Percentiles rank a stretch among this genome's conserved stretches.
Conservation (phyloP, 1,140 invertebrate genomes). For the Saccostrea glomerata region DNA sequence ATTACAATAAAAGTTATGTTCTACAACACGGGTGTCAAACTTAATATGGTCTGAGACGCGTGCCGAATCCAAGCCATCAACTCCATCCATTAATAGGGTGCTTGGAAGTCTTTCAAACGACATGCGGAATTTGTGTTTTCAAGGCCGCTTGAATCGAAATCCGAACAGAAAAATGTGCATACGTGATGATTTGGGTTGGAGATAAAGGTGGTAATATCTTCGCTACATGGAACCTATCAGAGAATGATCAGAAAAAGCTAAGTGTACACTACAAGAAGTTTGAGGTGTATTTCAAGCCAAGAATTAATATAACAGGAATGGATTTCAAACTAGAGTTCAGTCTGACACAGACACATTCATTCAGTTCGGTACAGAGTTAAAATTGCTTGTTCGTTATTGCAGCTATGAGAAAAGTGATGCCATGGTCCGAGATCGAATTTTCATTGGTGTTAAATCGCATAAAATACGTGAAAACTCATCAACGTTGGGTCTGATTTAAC, state of each 20-base stretch:
- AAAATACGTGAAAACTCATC: conserved; percentile 23
- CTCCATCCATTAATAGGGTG: background rate
- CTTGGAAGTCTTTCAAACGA: conserved; percentile 43
- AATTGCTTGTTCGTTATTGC: too few species aligned
- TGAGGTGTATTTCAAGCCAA: conserved; percentile 49
- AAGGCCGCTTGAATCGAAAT: conserved; percentile 25
- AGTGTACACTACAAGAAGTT: background rate
- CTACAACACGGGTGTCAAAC: too few species aligned
- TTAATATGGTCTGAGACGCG: too few species aligned
- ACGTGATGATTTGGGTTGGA: conserved; percentile 43
- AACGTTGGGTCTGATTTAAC: conserved; percentile 27
- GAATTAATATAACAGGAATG: conserved; percentile 52
- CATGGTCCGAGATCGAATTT: conserved; percentile 55
- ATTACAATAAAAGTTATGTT: too few species aligned
- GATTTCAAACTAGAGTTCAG: conserved; percentile 31
- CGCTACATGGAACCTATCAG: background rate
- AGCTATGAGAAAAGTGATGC: conserved; percentile 47
- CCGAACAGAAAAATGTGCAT: conserved; percentile 30
- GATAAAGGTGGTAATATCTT: conserved; percentile 40
- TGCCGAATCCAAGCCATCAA: too few species aligned
- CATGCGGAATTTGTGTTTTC: conserved; percentile 38
- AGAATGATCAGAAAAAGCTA: background rate
- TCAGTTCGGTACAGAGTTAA: too few species aligned
- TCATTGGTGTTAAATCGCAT: conserved; percentile 47
- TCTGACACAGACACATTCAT: too few species aligned